Percentiles rank a stretch among this genome's conserved stretches.
Evolutionary conservation across 2,888 invertebrate species (phyloP).

Genomic region (Sarcophaga subvicina): DNA sequence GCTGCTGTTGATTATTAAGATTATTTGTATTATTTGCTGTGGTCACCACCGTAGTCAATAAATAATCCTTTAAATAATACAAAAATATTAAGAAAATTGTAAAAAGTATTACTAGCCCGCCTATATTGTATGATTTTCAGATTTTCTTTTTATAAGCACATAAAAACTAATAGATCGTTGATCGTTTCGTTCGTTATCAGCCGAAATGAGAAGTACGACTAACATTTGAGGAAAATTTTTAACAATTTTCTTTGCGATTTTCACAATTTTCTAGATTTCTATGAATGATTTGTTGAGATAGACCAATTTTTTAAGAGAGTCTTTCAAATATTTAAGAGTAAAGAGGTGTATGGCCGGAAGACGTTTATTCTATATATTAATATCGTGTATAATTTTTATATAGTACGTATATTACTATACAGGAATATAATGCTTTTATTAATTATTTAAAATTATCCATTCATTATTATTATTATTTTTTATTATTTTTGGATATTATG

Average conservation of each 20-base stretch:
- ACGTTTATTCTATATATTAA: too few species aligned
- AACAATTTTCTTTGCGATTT: constrained; percentile 35
- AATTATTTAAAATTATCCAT: constrained; percentile 27
- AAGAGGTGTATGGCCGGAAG: too few species aligned
- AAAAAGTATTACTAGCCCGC: constrained; percentile 50
- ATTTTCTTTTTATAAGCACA: background rate
- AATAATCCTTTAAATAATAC: constrained; percentile 76
- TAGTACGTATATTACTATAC: background rate
- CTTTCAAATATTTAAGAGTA: background rate
- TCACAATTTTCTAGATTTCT: background rate
- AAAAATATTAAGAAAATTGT: constrained; percentile 71
- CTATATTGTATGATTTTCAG: constrained; percentile 51
- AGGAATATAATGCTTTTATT: background rate
- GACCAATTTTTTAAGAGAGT: background rate
- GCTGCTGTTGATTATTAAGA: constrained; percentile 65
- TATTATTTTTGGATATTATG: constrained; percentile 50
- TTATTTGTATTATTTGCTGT: constrained; percentile 67
- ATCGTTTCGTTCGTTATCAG: constrained; percentile 63
- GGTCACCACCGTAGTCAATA: constrained; percentile 73
- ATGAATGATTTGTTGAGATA: background rate
- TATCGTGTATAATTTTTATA: background rate
- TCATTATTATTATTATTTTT: constrained; percentile 13
- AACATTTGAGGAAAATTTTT: constrained; percentile 30
- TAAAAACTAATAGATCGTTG: constrained; percentile 28
- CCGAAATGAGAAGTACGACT: constrained; percentile 55